Conservation (phyloP, 2,888 invertebrate genomes). For the Acronicta aceris region DNA sequence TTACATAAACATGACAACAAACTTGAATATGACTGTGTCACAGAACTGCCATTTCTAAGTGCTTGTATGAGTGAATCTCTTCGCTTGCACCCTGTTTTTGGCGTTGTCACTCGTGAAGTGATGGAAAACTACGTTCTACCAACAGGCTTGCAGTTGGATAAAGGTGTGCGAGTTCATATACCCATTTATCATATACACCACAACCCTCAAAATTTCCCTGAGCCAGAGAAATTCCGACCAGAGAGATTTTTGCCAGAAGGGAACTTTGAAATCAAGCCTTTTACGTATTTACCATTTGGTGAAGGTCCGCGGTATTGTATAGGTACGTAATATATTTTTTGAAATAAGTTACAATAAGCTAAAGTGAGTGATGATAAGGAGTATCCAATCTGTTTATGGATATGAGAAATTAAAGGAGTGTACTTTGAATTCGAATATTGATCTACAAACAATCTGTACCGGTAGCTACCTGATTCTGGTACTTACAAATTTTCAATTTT, state of each 20-base stretch:
- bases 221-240: not conserved
- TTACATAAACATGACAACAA: not conserved
- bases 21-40: not conserved
- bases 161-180: not conserved
- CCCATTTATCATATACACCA: not conserved
- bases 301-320: not conserved
- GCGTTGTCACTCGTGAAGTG: not conserved
- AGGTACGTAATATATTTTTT: not conserved
- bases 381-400: too few species aligned
- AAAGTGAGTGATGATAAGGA: too few species aligned
- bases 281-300: not conserved
- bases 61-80: not conserved
- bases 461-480: too few species aligned
- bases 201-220: not conserved
- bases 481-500: too few species aligned
- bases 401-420: too few species aligned
- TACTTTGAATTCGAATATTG: too few species aligned
- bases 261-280: not conserved
- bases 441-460: too few species aligned
- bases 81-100: not conserved
- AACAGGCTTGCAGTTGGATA: not conserved
- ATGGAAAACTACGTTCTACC: not conserved
- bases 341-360: too few species aligned
- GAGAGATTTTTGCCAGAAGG: constrained; percentile 1
- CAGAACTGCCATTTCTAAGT: not conserved